These are phyloP conservation scores for Cotesia chilonis DNA, from an alignment of 1,140 invertebrate species.

Conservation along the genomic window DNA sequence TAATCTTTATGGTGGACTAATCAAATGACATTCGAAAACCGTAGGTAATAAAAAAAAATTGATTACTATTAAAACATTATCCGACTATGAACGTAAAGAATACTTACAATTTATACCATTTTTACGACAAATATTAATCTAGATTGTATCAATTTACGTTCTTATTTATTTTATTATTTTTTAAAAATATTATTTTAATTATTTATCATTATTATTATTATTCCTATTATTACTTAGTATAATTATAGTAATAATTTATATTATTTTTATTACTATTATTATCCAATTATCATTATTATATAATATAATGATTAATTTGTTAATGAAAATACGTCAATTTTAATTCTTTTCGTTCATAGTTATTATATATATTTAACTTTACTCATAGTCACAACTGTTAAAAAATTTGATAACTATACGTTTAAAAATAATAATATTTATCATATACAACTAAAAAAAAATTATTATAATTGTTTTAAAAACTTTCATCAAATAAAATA, in stretches of 20 bases:
- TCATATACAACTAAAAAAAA: slow-evolving; percentile 7
- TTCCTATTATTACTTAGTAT: background rate
- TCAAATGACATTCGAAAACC: slow-evolving; percentile 32
- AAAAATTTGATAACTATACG: slow-evolving; percentile 15
- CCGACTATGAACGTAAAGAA: slow-evolving; percentile 27
- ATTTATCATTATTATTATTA: background rate
- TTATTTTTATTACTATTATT: slow-evolving; percentile 4
- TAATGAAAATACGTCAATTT: background rate
- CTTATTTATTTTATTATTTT: background rate
- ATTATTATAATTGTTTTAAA: background rate
- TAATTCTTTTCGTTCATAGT: slow-evolving; percentile 19
- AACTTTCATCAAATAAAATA: background rate
- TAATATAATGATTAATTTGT: slow-evolving; percentile 7
- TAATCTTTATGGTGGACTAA: slow-evolving; percentile 13
- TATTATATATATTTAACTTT: slow-evolving; percentile 10
- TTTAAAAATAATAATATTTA: slow-evolving; percentile 15
- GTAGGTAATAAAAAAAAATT: slow-evolving; percentile 11
- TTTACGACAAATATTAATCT: background rate
- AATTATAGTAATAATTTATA: background rate
- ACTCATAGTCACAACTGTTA: slow-evolving; percentile 33
- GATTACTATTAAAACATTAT: slow-evolving; percentile 20
- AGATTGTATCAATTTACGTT: background rate
- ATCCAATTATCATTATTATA: slow-evolving; percentile 1
- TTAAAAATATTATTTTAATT: background rate
- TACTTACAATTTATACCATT: background rate